Percentiles rank a stretch among this genome's conserved stretches.
These are phyloP conservation scores for Bombus affinis DNA, from an alignment of 1,140 invertebrate species.

Conservation along the genomic window DNA sequence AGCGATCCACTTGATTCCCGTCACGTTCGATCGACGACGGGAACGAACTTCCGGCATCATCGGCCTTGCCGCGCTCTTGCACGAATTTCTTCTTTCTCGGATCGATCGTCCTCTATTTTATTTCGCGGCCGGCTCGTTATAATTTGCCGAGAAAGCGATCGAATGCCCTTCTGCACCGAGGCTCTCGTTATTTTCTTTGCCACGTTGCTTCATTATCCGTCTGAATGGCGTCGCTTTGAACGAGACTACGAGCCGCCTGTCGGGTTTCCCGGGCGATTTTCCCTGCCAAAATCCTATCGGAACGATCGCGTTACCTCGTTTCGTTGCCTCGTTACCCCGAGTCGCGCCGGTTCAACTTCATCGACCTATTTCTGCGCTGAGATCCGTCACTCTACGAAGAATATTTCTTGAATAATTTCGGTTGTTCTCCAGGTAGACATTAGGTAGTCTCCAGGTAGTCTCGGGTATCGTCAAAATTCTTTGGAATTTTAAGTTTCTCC, in stretches of 20 bases:
- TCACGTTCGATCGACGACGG: background rate
- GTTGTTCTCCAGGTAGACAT: too few species aligned
- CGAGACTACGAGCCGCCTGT: background rate
- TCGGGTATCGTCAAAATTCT: too few species aligned
- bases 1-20: background rate
- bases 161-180: background rate
- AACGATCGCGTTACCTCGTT: conserved; percentile 19
- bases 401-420: background rate
- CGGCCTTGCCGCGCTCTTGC: too few species aligned
- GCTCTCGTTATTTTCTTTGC: background rate
- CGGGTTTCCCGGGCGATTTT: background rate
- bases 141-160: background rate
- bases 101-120: background rate
- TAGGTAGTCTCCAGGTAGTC: too few species aligned
- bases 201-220: background rate
- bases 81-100: too few species aligned
- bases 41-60: too few species aligned
- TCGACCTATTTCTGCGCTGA: background rate
- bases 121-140: background rate
- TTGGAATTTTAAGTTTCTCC: too few species aligned
- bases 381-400: background rate
- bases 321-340: background rate
- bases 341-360: background rate
- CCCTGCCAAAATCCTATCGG: background rate
- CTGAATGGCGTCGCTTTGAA: background rate